A percentile compares a stretch with the other conserved stretches of the same genome.
Evolutionary conservation across 2,888 invertebrate genomes (phyloP).

Genomic region (Lagria hirta): DNA sequence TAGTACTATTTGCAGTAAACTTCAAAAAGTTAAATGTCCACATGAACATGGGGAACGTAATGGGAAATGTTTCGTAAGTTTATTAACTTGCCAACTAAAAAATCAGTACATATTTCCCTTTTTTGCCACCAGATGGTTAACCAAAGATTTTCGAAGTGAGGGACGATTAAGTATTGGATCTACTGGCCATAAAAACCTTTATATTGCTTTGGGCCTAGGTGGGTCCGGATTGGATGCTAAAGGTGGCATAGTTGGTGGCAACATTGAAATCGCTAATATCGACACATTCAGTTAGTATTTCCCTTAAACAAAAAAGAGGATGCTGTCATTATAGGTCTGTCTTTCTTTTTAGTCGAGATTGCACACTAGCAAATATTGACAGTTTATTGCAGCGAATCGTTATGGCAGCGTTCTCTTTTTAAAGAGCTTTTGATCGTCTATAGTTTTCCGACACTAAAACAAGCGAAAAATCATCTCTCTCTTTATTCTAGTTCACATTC

Average conservation of each 20-base stretch:
- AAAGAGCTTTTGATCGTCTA: too few species aligned
- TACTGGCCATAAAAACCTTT: constrained; percentile 91
- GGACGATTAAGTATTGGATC: constrained; percentile 92
- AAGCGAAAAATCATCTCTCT: not conserved
- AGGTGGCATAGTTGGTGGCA: constrained; percentile 96
- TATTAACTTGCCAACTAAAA: constrained; percentile 1
- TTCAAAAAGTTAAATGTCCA: constrained; percentile 94
- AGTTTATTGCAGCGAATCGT: too few species aligned
- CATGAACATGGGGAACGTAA: constrained; percentile 99
- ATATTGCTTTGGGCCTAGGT: constrained; percentile 82
- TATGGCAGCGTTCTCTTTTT: too few species aligned
- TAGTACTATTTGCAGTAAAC: constrained; percentile 94
- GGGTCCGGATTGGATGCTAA: constrained; percentile 93
- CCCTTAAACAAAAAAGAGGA: too few species aligned
- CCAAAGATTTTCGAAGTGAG: constrained; percentile 87
- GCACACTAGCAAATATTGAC: too few species aligned
- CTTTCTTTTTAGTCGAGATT: not conserved
- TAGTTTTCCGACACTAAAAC: too few species aligned
- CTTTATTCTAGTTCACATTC: constrained; percentile 70
- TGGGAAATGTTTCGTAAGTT: constrained; percentile 88
- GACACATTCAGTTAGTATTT: constrained; percentile 69
- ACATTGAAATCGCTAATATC: constrained; percentile 86
- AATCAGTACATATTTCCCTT: too few species aligned
- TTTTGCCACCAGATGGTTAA: constrained; percentile 88
- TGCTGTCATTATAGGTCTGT: too few species aligned